Evolutionary conservation across 2,113 vertebrate genomes (phyloP), one percentile per base, ranked within the genome.

Genomic region (Caretta caretta): DNA sequence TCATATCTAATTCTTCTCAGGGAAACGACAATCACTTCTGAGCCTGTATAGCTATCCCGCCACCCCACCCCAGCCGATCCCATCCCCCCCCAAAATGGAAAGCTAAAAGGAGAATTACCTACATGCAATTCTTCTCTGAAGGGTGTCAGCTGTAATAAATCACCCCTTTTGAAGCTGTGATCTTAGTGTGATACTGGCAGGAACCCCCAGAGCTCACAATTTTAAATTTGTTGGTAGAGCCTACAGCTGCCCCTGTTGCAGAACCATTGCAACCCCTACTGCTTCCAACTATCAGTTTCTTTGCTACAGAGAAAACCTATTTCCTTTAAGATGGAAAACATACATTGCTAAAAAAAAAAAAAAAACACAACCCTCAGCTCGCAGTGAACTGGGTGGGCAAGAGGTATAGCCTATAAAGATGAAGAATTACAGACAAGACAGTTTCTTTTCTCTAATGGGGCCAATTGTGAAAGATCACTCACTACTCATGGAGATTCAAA

Each of bases 291-390:
- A 80, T 51, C 9, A n/a, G 31, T 51, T 80, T 29, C 49, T n/a
- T 80, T 80, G 27, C 27, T 42, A 90, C 48, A 85, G 10, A 11
- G 22, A 0, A 1, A 8, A 17, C 10, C 10, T 80, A 81, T 90
- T 51, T 87, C 29, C 12, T 51, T 9, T 46, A 85, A 11, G 17
- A 76, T 2, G 78, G 76, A 87, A 72, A 90, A 80, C 8, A 80
- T 0, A 42, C 6, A 17, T 65, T 65, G 16, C 1, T 72, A 9
- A 0, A 69, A 25, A 9, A n/a, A 17, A 7, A 5, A 31, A 7
- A 5, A 31, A 38, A 80, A 35, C 20, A 38, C 83, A 91, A 50
- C 42, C 42, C 83, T 84, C 82, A 91, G 9, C 1, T 86, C 2
- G 0, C 16, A 56, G 16, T 57, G n/a, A 51, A 24, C 31, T 79